Conservation (phyloP, 2,797 vertebrate genomes). For the Urocyon cinereoargenteus region DNA sequence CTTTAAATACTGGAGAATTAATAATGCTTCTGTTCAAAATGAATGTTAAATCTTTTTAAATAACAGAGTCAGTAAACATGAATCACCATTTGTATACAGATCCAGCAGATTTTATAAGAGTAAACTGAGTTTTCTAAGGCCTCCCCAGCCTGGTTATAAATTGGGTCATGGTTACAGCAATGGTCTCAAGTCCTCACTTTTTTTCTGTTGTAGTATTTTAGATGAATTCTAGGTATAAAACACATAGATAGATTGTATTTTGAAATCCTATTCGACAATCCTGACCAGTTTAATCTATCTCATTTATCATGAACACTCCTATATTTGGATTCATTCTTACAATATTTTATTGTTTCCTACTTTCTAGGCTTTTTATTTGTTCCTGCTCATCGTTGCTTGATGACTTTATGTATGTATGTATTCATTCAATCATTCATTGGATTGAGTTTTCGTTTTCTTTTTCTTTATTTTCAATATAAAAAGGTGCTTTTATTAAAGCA, state of each 20-base stretch:
- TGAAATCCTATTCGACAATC: neutral
- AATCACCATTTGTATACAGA: neutral
- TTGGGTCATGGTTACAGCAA: neutral
- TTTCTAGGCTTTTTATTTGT: slow-evolving; percentile 11
- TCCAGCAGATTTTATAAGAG: neutral
- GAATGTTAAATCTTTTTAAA: neutral
- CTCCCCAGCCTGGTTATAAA: neutral
- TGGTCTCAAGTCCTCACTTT: neutral
- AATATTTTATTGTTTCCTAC: slow-evolving; percentile 10
- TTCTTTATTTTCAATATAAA: neutral
- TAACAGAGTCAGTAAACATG: neutral
- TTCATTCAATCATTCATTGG: neutral
- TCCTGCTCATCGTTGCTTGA: neutral
- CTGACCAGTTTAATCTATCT: neutral
- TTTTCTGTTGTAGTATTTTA: neutral
- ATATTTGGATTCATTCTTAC: neutral
- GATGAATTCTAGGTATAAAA: neutral
- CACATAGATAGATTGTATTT: neutral
- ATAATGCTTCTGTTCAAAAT: slow-evolving; percentile 29
- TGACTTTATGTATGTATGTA: neutral
- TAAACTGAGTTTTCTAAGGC: neutral
- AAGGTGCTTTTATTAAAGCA: neutral
- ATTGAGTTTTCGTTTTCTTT: neutral
- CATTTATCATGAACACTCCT: neutral
- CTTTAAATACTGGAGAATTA: slow-evolving; percentile 48